Evolutionary conservation across 2,888 invertebrate species (phyloP), one percentile per base, ranked within the genome.

Genomic region (Oligia fasciuncula): DNA sequence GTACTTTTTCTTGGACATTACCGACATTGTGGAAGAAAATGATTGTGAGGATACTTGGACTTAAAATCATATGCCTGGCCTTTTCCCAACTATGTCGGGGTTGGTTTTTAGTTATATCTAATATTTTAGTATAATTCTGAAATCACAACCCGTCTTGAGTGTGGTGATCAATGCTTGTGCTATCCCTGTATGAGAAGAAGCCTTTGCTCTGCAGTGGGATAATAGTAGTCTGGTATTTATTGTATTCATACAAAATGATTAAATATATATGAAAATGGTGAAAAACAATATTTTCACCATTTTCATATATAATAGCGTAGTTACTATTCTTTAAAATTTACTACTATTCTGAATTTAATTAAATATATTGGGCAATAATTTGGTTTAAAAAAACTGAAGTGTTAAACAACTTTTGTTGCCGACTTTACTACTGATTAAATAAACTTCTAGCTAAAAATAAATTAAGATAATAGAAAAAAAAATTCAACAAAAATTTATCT

Each of bases 401-500:
- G 19, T 4, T 62, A 6, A 63, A 40, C 2, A n/a, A n/a, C 62
- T n/a, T 17, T 14, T 70, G 9, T 40, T 60, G 17, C 23, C 8
- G 1, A 29, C 13, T 69, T 13, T 5, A 68, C 54, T 68, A 69
- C 43, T 69, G 43, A 57, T 60, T 14, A 73, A 62, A 29, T 67
- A 43, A 2, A 40, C 0, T 67, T 71, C 6, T 13, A 66, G 19
- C 40, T 68, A 80, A 60, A 66, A n/a, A 60, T 23, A 57, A 67
- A 49, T 19, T 14, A 60, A 14, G 60, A 71, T 67, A 80, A 68
- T 19, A 63, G 6, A 57, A 62, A 54, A 80, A 29, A 29, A 67
- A 72, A 19, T 0, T 23, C 51, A 83, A 70, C 40, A 76, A 77
- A 57, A 8, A 46, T 85, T 76, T 76, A 73, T 83, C 70, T 46